Percentiles rank a stretch among this genome's conserved stretches.
These are phyloP conservation scores for Kuschelorhynchus macadamiae DNA, from an alignment of 2,888 invertebrate genomes.

Conservation along the genomic window DNA sequence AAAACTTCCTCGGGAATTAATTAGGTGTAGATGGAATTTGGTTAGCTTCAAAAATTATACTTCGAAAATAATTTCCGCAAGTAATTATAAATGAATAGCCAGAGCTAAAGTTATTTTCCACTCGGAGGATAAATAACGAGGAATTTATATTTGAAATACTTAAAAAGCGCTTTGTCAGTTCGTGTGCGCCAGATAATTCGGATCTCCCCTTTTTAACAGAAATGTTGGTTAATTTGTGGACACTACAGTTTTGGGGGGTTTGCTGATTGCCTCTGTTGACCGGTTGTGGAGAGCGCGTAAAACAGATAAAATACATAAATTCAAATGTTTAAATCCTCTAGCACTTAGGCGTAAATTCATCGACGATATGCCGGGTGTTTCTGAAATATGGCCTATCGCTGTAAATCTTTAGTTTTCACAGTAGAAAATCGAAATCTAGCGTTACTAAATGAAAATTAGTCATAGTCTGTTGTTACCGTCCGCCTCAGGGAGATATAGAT, in stretches of 20 bases:
- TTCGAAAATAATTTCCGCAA: conserved; percentile 31
- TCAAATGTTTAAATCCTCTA: too few species aligned
- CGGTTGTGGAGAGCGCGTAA: too few species aligned
- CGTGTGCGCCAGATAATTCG: not conserved
- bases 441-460: too few species aligned
- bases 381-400: too few species aligned
- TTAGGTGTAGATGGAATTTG: conserved; percentile 29
- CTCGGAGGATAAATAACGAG: not conserved
- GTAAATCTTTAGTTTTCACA: too few species aligned
- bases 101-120: conserved; percentile 5
- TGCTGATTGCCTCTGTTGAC: too few species aligned
- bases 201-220: not conserved
- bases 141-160: not conserved
- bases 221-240: not conserved
- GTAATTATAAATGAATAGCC: conserved; percentile 7
- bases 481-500: too few species aligned
- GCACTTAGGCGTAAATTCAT: too few species aligned
- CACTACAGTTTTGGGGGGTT: not conserved
- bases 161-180: not conserved
- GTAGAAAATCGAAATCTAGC: too few species aligned
- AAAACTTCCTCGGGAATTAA: conserved; percentile 30
- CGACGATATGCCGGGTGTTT: too few species aligned
- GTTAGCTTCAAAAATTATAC: conserved; percentile 25
- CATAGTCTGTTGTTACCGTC: too few species aligned
- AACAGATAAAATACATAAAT: too few species aligned